phyloP scores from a whole-genome alignment of 1,140 invertebrate species.

The Drosophila sechellia region DNA sequence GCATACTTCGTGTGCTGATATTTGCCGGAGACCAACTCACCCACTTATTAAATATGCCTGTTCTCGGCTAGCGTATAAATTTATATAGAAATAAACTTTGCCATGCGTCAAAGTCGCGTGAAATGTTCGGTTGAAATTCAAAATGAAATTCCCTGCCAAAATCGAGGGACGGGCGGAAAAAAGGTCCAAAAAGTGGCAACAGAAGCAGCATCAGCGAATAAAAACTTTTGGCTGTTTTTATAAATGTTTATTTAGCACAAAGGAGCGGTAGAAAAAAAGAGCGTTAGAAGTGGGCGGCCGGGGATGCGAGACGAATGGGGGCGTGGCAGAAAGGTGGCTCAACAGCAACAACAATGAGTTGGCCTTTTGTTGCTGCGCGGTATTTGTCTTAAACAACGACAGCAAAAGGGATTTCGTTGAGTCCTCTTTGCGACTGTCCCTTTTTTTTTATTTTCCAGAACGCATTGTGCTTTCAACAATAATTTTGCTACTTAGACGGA shows the following conservation, averaged over 20 bases:
- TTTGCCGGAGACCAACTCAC: slow-evolving; percentile 12
- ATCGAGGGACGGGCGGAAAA: slow-evolving; percentile 5
- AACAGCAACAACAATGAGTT: slow-evolving; percentile 50
- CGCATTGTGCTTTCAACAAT: slow-evolving; percentile 63
- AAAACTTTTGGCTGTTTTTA: slow-evolving; percentile 74
- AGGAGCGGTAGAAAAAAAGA: slow-evolving; percentile 11
- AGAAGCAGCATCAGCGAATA: slow-evolving; percentile 69
- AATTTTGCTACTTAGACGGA: slow-evolving; percentile 79
- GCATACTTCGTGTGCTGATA: background rate
- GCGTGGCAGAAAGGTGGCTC: slow-evolving; percentile 64
- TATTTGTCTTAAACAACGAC: slow-evolving; percentile 71
- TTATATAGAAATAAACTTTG: slow-evolving; percentile 60
- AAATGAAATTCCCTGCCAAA: slow-evolving; percentile 69
- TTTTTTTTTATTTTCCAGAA: slow-evolving; percentile 22
- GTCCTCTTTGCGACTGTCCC: slow-evolving; percentile 31
- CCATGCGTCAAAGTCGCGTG: slow-evolving; percentile 61
- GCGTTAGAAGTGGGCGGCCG: slow-evolving; percentile 20
- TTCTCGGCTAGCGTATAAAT: slow-evolving; percentile 12
- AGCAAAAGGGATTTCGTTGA: slow-evolving; percentile 20
- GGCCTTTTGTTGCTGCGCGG: slow-evolving; percentile 60
- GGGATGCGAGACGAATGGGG: background rate
- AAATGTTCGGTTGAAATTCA: slow-evolving; percentile 66
- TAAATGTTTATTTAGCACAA: slow-evolving; percentile 81
- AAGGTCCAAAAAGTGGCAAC: slow-evolving; percentile 48
- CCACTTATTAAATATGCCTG: slow-evolving; percentile 27